Percentiles rank a stretch among this genome's conserved stretches.
phyloP scores from a whole-genome alignment of 2,888 invertebrate species.

The Synanthedon vespiformis region DNA sequence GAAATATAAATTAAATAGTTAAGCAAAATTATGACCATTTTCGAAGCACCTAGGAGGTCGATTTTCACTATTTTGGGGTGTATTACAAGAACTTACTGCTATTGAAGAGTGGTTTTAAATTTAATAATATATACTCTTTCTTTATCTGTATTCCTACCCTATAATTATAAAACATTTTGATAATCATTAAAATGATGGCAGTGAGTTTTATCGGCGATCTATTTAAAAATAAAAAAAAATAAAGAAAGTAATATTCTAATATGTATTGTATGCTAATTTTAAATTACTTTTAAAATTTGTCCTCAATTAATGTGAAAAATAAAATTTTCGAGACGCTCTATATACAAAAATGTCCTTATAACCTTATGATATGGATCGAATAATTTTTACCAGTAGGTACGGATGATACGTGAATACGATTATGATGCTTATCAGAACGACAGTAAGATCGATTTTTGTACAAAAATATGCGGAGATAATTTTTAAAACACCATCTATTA shows the following conservation, averaged over 20 bases:
- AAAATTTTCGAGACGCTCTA: slow-evolving; percentile 11
- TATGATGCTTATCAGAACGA: slow-evolving; percentile 22
- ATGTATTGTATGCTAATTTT: not conserved
- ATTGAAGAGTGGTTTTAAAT: too few species aligned
- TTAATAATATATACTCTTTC: too few species aligned
- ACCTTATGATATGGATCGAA: slow-evolving; percentile 55
- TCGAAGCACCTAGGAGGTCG: slow-evolving; percentile 34
- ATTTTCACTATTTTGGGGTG: too few species aligned
- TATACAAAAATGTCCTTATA: slow-evolving; percentile 42
- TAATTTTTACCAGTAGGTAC: slow-evolving; percentile 23
- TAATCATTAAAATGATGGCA: not conserved
- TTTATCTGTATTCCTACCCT: too few species aligned
- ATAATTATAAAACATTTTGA: too few species aligned
- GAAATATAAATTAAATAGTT: slow-evolving; percentile 31
- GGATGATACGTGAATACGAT: slow-evolving; percentile 30
- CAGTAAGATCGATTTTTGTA: slow-evolving; percentile 38
- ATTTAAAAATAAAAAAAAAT: not conserved
- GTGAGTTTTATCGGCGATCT: not conserved
- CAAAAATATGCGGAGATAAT: slow-evolving; percentile 53
- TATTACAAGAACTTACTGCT: too few species aligned
- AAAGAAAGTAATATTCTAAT: not conserved
- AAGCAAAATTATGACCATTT: slow-evolving; percentile 42
- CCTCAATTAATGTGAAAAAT: slow-evolving; percentile 13
- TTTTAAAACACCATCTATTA: slow-evolving; percentile 32
- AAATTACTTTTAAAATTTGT: slow-evolving; percentile 4